Evolutionary conservation across 2,888 invertebrate genomes (phyloP), one percentile per base, ranked within the genome.

Genomic region (Drosophila multiciliata): DNA sequence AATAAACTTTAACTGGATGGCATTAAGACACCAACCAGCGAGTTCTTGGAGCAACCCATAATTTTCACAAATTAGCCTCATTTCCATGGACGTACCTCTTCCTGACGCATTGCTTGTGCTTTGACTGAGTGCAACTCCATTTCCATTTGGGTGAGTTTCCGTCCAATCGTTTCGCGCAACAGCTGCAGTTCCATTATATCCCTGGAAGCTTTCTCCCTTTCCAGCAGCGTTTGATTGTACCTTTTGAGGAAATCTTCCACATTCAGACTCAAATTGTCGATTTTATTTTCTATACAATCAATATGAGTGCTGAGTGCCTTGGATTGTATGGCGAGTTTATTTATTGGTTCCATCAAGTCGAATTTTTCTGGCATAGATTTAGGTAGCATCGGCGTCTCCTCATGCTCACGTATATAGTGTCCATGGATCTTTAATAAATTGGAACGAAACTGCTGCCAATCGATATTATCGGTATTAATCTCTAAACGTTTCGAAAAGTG

Each of bases 401-500:
- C 6, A 17, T 26, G 11, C 1, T 53, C 12, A 12, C 20, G 17
- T 1, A 67, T 48, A 38, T 76, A 86, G 45, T 65, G 58, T n/a
- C 36, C n/a, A 23, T 81, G 74, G n/a, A 83, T 62, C 26, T 81
- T 69, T 2, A 58, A 36, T 33, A 83, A 52, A 36, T 73, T 83
- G 1, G 26, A 9, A 1, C 66, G 74, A 12, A 86, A 80, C 0
- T 58, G 38, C 3, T 45, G 15, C 86, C 83, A 86, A 52, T 83
- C 61, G 7, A 55, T 74, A 6, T n/a, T 38, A 0, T 64, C 33
- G 0, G 59, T 29, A 15, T 76, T 50, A 6, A 0, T 49, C 5
- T 79, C 79, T 2, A 86, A 35, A 1, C 48, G 20, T 1, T 35
- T 29, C 0, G 70, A 67, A 45, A 83, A 86, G 8, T 59, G 23